Evolutionary conservation across 2,113 vertebrate species (phyloP).

Genomic region (Cyanoramphus novaezelandiae): DNA sequence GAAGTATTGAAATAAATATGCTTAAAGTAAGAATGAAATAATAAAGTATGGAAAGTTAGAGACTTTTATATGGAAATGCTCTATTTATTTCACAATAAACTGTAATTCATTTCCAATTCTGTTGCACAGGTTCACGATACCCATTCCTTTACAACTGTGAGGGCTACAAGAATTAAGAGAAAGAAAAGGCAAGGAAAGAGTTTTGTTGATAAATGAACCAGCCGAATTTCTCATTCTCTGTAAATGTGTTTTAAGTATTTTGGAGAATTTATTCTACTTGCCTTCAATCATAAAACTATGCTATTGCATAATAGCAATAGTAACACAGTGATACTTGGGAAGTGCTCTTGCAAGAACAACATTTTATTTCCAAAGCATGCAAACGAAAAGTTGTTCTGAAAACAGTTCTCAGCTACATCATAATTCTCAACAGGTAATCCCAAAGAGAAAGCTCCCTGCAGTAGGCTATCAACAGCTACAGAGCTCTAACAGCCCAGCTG

Average conservation of each 20-base stretch:
- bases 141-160: background rate
- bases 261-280: background rate
- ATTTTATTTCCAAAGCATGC: background rate
- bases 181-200: background rate
- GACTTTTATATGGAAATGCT: background rate
- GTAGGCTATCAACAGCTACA: background rate
- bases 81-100: background rate
- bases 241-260: background rate
- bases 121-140: background rate
- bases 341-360: background rate
- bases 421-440: background rate
- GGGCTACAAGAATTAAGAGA: background rate
- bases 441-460: background rate
- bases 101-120: background rate
- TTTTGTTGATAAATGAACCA: background rate
- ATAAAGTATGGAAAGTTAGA: background rate
- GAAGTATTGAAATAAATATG: background rate
- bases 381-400: background rate
- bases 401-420: background rate
- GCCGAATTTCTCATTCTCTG: background rate
- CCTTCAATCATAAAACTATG: background rate
- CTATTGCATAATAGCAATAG: background rate
- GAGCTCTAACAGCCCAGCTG: background rate
- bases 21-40: background rate
- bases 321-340: background rate